Evolutionary conservation across 2,797 vertebrate species (phyloP), one percentile per base, ranked within the genome.

Genomic region (Bryconaethiops microstoma): DNA sequence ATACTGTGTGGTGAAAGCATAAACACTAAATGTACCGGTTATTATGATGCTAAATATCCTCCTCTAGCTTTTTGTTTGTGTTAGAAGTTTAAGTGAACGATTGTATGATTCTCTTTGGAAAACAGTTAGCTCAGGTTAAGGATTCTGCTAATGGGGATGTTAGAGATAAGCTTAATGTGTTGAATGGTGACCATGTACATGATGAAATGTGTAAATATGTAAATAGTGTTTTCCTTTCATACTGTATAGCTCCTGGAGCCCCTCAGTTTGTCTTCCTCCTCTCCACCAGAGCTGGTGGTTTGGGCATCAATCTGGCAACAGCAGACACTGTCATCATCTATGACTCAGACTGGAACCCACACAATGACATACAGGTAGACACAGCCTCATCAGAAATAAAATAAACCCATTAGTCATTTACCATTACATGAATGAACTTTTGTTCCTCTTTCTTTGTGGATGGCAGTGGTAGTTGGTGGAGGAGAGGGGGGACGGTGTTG

Each of bases 261-360:
- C 95, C 95, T 6, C 98, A 99, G 92, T 99, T 99, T 92, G 98
- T 97, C 70, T 99, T 99, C 89, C 95, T 99, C 74, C 95, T 99
- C 83, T 99, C 98, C 40, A 99, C 98, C 83, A 95, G 98, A 91
- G 98, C 98, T 67, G 98, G 98, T 16, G 98, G 98, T 78, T 95
- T 99, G 90, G 98, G 98, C 55, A 99, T 99, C 91, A 99, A 99
- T 87, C 93, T 99, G 62, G 98, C 98, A 70, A 99, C 98, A 29
- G 98, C 98, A 54, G 98, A 99, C 92, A 99, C 98, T 2, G 98
- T 99, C 84, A 95, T 99, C 83, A 99, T 99, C 84, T 99, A 99
- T 3, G 98, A 99, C 88, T 99, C 98, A 2, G 98, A 99, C 92
- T 99, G 98, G 98, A 99, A 99, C 87, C 98, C 98, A 1, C 98